phyloP scores from a whole-genome alignment of 2,113 vertebrate species.

The Corythornis madagascariensis region DNA sequence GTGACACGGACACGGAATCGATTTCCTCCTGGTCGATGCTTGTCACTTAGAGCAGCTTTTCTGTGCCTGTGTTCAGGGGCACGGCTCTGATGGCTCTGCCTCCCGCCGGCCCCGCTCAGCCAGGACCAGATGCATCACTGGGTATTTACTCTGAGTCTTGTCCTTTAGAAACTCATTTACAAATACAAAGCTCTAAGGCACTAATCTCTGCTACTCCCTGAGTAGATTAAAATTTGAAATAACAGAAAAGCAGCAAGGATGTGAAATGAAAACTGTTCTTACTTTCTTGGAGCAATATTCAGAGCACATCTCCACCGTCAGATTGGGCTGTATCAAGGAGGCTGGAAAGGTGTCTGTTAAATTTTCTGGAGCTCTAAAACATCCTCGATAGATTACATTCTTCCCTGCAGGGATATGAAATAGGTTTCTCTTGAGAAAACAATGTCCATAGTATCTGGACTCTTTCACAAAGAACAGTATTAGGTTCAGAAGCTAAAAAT shows the following conservation, averaged over 20 bases:
- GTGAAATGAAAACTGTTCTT: constrained; percentile 56
- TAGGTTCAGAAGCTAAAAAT: constrained; percentile 4
- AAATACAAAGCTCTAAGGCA: constrained; percentile 24
- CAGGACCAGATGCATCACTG: background rate
- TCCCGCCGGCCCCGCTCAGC: background rate
- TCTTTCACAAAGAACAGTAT: background rate
- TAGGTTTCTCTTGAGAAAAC: constrained; percentile 45
- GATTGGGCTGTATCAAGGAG: constrained; percentile 79
- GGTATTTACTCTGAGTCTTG: constrained; percentile 22
- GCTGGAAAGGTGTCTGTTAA: constrained; percentile 80
- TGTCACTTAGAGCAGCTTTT: background rate
- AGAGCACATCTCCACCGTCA: constrained; percentile 88
- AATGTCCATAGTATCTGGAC: background rate
- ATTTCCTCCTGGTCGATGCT: background rate
- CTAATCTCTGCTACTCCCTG: background rate
- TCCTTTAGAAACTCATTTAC: constrained; percentile 47
- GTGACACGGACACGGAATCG: background rate
- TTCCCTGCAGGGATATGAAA: constrained; percentile 80
- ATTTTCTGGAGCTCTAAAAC: constrained; percentile 84
- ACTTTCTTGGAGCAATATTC: constrained; percentile 95
- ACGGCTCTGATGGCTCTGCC: background rate
- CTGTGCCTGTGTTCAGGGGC: background rate
- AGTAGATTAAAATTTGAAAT: constrained; percentile 18
- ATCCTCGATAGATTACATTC: constrained; percentile 88
- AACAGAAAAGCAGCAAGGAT: background rate